A percentile compares a stretch with the other conserved stretches of the same genome.
phyloP scores from a whole-genome alignment of 1,140 invertebrate genomes.

The Caenorhabditis remanei region DNA sequence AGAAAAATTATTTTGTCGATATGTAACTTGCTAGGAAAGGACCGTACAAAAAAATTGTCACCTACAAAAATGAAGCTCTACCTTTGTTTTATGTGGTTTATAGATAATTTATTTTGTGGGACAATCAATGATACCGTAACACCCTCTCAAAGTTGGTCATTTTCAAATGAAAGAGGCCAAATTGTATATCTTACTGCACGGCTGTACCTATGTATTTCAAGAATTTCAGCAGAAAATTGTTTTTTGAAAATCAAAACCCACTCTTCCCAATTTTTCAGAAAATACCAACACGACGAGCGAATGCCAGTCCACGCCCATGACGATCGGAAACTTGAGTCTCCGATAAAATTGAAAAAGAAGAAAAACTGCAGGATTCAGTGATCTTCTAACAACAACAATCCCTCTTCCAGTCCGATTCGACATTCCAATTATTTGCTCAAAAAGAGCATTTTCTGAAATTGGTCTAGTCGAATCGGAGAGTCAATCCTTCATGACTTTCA shows the following conservation, averaged over 20 bases:
- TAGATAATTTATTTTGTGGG: too few species aligned
- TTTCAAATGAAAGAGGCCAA: too few species aligned
- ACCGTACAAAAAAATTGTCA: too few species aligned
- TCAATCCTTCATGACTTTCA: constrained; percentile 54
- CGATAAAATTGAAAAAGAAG: constrained; percentile 62
- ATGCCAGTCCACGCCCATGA: constrained; percentile 42
- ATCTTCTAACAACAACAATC: neutral
- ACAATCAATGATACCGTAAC: too few species aligned
- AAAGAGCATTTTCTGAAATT: neutral
- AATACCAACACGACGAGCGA: constrained; percentile 61
- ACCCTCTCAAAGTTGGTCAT: too few species aligned
- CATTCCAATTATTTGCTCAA: neutral
- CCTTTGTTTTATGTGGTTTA: too few species aligned
- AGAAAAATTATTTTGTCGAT: too few species aligned
- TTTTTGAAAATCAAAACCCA: neutral
- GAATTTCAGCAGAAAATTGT: neutral
- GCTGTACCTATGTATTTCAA: too few species aligned
- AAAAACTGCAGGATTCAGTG: constrained; percentile 66
- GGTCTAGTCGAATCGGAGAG: constrained; percentile 32
- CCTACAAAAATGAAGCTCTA: too few species aligned
- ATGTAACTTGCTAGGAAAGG: too few species aligned
- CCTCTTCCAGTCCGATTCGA: constrained; percentile 31
- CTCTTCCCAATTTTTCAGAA: constrained; percentile 57
- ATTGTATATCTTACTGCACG: too few species aligned
- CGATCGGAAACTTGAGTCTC: constrained; percentile 59